A percentile compares a stretch with the other conserved stretches of the same genome.
Evolutionary conservation across 2,797 vertebrate species (phyloP).

Genomic region (Iguana delicatissima): DNA sequence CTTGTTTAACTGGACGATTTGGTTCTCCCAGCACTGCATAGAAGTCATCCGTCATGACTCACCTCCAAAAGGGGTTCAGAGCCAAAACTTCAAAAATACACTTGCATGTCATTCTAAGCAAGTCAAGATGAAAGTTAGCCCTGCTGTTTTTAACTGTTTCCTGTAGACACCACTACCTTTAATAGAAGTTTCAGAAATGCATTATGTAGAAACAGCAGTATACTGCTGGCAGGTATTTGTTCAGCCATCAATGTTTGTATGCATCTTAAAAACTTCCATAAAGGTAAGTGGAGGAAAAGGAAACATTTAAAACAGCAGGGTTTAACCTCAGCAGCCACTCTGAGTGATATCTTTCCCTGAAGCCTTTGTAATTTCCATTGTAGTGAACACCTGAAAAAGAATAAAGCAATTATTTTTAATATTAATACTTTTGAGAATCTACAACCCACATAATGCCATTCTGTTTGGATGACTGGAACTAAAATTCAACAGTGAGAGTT

Average conservation of each 20-base stretch:
- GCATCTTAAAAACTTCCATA: conserved; percentile 50
- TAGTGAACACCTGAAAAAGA: conserved; percentile 89
- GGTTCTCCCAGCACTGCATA: conserved; percentile 69
- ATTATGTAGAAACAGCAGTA: conserved; percentile 38
- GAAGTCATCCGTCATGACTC: conserved; percentile 84
- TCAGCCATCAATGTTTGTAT: conserved; percentile 59
- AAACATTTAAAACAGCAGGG: conserved; percentile 86
- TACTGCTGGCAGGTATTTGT: background rate
- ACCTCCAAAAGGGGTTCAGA: conserved; percentile 82
- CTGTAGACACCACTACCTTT: conserved; percentile 57
- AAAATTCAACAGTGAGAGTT: background rate
- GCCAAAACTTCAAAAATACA: conserved; percentile 88
- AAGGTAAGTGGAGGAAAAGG: conserved; percentile 63
- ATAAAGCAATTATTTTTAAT: conserved; percentile 20
- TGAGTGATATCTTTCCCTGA: conserved; percentile 89
- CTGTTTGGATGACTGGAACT: background rate
- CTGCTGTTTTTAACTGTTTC: conserved; percentile 83
- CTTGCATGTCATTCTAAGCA: conserved; percentile 76
- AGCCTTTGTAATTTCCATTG: conserved; percentile 90
- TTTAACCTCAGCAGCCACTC: conserved; percentile 97
- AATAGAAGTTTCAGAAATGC: conserved; percentile 45
- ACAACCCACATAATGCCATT: background rate
- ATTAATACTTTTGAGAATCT: background rate
- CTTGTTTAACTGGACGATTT: conserved; percentile 59
- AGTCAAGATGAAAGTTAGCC: conserved; percentile 74